Conservation (phyloP, 2,888 invertebrate species). For the Platycheirus albimanus region DNA sequence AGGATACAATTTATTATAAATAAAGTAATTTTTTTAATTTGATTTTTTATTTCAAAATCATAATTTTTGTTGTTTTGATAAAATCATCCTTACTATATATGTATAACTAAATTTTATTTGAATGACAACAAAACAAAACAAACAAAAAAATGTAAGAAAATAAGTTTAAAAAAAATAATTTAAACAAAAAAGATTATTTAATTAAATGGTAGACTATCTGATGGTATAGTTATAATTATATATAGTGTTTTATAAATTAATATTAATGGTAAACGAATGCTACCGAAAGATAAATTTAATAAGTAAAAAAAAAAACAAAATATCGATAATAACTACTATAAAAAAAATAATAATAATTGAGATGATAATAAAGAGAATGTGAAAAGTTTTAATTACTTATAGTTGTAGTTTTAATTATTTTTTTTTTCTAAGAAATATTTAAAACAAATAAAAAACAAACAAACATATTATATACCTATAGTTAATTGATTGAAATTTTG, state of each 20-base stretch:
- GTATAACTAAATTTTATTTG: conserved; percentile 54
- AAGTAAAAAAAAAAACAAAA: conserved; percentile 39
- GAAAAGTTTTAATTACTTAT: conserved; percentile 69
- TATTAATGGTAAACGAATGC: conserved; percentile 55
- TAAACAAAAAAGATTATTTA: conserved; percentile 48
- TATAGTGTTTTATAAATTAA: conserved; percentile 73
- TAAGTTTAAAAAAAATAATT: conserved; percentile 37
- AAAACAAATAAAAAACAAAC: conserved; percentile 28
- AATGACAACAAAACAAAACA: conserved; percentile 60
- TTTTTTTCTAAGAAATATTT: conserved; percentile 31
- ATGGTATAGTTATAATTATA: conserved; percentile 63
- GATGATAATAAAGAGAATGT: conserved; percentile 70
- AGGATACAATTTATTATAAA: conserved; percentile 69
- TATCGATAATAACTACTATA: conserved; percentile 64
- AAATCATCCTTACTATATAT: conserved; percentile 57
- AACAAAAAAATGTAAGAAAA: conserved; percentile 36
- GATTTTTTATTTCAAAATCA: conserved; percentile 6
- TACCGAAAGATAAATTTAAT: conserved; percentile 41
- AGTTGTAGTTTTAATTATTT: conserved; percentile 47
- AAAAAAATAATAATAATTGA: conserved; percentile 48
- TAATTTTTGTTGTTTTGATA: no score
- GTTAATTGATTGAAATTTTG: conserved; percentile 45
- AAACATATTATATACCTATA: no score
- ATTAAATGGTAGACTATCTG: conserved; percentile 73
- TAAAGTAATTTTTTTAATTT: conserved; percentile 42